Conservation (phyloP, 2,113 vertebrate genomes). For the Tonatia bakeri region DNA sequence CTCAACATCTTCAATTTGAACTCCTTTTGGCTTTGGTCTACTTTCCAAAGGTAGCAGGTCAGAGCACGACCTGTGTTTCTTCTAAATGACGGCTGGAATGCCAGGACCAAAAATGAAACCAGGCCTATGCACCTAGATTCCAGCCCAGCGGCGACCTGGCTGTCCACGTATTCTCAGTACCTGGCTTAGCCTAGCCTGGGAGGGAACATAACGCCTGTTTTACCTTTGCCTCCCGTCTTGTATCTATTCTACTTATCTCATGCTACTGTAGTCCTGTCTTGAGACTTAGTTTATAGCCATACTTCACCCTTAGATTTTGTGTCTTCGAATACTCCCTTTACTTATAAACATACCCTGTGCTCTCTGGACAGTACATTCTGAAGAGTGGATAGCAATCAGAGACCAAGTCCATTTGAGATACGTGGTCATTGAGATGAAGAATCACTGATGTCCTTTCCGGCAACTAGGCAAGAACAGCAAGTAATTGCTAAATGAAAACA, state of each 20-base stretch:
- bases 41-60: not conserved
- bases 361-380: not conserved
- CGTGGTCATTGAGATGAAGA: not conserved
- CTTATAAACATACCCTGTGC: not conserved
- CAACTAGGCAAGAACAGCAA: not conserved
- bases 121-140: not conserved
- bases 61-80: not conserved
- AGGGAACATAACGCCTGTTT: not conserved
- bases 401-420: not conserved
- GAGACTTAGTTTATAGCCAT: not conserved
- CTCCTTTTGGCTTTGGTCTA: not conserved
- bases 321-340: not conserved
- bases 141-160: not conserved
- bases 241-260: not conserved
- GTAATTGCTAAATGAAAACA: slow-evolving; percentile 24
- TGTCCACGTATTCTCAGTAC: not conserved
- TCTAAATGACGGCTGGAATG: not conserved
- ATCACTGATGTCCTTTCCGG: slow-evolving; percentile 1
- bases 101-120: not conserved
- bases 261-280: not conserved
- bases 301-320: not conserved
- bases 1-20: not conserved
- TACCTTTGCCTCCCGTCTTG: not conserved
- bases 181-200: not conserved
- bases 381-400: not conserved